Evolutionary conservation across 1,140 invertebrate species (phyloP).

Genomic region (Propsilocerus akamusi): DNA sequence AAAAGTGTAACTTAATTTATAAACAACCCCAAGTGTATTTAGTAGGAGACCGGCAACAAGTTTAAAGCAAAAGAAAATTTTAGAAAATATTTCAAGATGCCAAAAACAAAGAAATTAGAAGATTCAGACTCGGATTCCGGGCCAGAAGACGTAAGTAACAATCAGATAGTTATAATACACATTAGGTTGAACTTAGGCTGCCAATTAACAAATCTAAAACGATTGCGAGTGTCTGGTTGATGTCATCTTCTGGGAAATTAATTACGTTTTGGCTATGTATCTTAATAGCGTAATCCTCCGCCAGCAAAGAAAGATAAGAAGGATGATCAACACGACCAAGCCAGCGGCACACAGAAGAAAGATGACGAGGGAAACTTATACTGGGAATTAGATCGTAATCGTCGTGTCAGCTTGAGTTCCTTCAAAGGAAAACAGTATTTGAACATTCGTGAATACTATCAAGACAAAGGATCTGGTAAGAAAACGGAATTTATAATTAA

Average conservation of each 20-base stretch:
- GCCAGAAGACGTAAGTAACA: conserved; percentile 22
- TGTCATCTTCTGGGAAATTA: too few species aligned
- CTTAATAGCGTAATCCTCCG: neutral
- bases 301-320: neutral
- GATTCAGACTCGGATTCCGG: conserved; percentile 21
- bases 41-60: too few species aligned
- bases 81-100: conserved; percentile 12
- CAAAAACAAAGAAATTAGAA: conserved; percentile 14
- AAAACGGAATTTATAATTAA: neutral
- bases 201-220: too few species aligned
- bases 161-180: too few species aligned
- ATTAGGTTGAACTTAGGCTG: too few species aligned
- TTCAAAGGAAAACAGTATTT: conserved; percentile 1
- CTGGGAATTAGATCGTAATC: neutral
- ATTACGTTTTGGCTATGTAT: too few species aligned
- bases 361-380: neutral
- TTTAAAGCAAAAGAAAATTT: too few species aligned
- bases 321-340: neutral
- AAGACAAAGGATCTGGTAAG: neutral
- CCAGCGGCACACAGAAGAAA: neutral
- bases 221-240: too few species aligned
- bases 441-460: neutral
- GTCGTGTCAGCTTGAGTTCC: neutral
- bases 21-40: too few species aligned
- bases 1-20: too few species aligned